These are phyloP conservation scores for Papilio polyxenes DNA, from an alignment of 1,140 invertebrate species.

Conservation along the genomic window DNA sequence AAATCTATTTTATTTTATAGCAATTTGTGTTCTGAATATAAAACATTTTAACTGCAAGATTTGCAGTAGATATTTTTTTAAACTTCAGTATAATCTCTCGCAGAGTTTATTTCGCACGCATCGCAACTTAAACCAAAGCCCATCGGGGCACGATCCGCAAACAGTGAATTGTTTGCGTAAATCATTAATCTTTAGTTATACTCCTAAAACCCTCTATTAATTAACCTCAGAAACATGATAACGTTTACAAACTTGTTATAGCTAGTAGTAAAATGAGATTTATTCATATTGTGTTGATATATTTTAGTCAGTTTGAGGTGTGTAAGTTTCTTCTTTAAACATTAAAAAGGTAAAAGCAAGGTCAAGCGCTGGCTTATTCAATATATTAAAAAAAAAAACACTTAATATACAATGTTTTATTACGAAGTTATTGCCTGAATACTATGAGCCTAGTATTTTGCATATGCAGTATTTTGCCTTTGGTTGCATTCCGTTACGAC, in stretches of 20 bases:
- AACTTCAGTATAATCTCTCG: slow-evolving; percentile 28
- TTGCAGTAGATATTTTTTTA: slow-evolving; percentile 29
- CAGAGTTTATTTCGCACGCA: slow-evolving; percentile 36
- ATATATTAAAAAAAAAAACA: too few relatives aligned
- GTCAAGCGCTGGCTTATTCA: too few relatives aligned
- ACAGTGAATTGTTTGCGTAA: slow-evolving; percentile 37
- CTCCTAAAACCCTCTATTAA: slow-evolving; percentile 30
- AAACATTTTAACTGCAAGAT: slow-evolving; percentile 14
- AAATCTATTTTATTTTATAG: not conserved
- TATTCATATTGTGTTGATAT: not conserved
- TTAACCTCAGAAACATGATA: slow-evolving; percentile 25
- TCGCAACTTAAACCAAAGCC: slow-evolving; percentile 33
- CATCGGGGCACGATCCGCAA: slow-evolving; percentile 35
- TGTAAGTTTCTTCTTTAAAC: not conserved
- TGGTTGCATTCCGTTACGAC: too few relatives aligned
- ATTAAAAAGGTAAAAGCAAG: too few relatives aligned
- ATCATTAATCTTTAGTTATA: slow-evolving; percentile 35
- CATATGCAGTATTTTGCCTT: too few relatives aligned
- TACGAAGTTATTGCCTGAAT: too few relatives aligned
- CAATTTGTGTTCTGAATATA: not conserved
- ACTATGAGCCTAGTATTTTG: too few relatives aligned
- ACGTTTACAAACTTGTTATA: slow-evolving; percentile 19
- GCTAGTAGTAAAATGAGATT: not conserved
- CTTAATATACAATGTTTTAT: too few relatives aligned
- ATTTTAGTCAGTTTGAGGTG: not conserved